Percentiles rank a stretch among this genome's conserved stretches.
Conservation (phyloP, 37 sponge, comb jelly and placozoan species). For the Halisarca cf. caerulea region DNA sequence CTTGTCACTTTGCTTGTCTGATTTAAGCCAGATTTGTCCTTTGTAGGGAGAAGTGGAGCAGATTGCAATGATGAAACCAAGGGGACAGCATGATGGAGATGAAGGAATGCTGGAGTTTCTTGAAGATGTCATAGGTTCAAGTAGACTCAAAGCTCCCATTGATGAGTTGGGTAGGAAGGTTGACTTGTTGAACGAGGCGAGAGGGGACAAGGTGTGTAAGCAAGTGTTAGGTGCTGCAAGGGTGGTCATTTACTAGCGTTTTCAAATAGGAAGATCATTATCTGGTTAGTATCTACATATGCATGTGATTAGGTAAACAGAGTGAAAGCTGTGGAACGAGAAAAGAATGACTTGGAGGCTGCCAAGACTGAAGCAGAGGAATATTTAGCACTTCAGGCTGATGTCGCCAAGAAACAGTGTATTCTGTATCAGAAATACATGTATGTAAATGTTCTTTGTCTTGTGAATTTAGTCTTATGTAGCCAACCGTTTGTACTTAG, state of each 20-base stretch:
- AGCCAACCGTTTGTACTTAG: no score
- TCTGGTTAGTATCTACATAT: background rate
- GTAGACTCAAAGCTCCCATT: slow-evolving; percentile 88
- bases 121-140: slow-evolving; percentile 96
- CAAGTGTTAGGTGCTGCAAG: background rate
- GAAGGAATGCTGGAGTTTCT: slow-evolving; percentile 98
- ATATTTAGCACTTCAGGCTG: slow-evolving; percentile 73
- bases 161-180: slow-evolving; percentile 72
- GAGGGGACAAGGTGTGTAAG: slow-evolving; percentile 87
- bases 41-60: slow-evolving; percentile 94
- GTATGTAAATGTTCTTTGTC: no score
- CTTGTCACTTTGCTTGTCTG: no score
- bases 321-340: slow-evolving; percentile 91
- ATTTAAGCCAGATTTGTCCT: no score
- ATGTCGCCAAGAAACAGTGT: slow-evolving; percentile 59
- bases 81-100: slow-evolving; percentile 88
- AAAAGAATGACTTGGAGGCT: slow-evolving; percentile 82
- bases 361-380: slow-evolving; percentile 94
- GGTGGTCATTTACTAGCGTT: background rate
- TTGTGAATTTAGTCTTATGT: background rate
- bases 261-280: background rate
- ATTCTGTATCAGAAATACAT: slow-evolving; percentile 74
- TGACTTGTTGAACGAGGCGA: slow-evolving; percentile 80
- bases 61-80: slow-evolving; percentile 97
- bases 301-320: slow-evolving; percentile 87